A percentile compares a stretch with the other conserved stretches of the same genome.
phyloP scores from a whole-genome alignment of 2,888 invertebrate species.

The Campoplex capitator region DNA sequence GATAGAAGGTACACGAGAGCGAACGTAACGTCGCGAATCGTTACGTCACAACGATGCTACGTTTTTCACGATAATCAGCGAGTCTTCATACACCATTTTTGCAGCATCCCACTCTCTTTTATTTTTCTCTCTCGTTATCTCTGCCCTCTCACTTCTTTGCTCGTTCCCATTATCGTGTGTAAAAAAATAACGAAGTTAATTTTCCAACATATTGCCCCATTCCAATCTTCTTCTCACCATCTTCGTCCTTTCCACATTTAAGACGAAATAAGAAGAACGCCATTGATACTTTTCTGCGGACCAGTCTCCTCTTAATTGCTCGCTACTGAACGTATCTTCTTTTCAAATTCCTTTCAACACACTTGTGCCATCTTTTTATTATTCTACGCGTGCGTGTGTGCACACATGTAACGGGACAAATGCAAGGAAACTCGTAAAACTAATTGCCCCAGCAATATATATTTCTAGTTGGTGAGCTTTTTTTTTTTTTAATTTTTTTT shows the following conservation, averaged over 20 bases:
- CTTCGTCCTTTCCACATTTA: neutral
- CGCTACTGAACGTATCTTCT: conserved; percentile 13
- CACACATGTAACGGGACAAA: neutral
- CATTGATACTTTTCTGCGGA: conserved; percentile 35
- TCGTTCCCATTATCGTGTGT: neutral
- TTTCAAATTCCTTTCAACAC: neutral
- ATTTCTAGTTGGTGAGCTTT: neutral
- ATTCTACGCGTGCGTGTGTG: neutral
- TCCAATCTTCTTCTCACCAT: too few relatives aligned
- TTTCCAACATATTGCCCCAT: conserved; percentile 34
- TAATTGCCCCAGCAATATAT: conserved; percentile 11
- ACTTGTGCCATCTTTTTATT: neutral
- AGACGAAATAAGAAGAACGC: conserved; percentile 23
- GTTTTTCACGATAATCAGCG: conserved; percentile 49
- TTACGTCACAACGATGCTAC: conserved; percentile 71
- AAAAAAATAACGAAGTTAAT: conserved; percentile 23
- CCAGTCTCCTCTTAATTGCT: conserved; percentile 31
- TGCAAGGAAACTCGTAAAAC: conserved; percentile 12
- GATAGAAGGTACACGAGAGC: conserved; percentile 60
- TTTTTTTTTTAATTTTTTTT: neutral
- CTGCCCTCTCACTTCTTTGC: neutral
- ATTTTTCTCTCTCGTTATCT: conserved; percentile 6
- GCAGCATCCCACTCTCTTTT: conserved; percentile 53
- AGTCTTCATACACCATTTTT: conserved; percentile 29
- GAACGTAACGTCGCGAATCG: conserved; percentile 72